phyloP scores from a whole-genome alignment of 2,888 invertebrate species.

The Tiliacea aurago region DNA sequence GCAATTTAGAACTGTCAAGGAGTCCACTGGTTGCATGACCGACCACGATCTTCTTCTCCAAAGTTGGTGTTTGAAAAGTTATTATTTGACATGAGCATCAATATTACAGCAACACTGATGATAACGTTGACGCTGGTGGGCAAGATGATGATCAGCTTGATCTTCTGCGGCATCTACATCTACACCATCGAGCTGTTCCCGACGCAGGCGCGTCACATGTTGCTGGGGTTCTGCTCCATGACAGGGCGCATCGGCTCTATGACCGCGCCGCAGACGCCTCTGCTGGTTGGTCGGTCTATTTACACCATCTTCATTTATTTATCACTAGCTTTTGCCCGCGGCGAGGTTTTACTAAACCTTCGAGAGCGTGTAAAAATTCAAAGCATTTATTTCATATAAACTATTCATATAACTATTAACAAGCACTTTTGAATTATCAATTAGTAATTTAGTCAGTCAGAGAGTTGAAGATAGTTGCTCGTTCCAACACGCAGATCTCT shows the following conservation, averaged over 20 bases:
- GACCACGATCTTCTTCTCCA: neutral
- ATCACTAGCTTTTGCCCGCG: neutral
- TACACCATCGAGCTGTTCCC: conserved; percentile 92
- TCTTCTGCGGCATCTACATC: conserved; percentile 91
- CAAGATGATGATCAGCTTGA: conserved; percentile 91
- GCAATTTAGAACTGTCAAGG: too few species aligned
- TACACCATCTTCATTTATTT: neutral
- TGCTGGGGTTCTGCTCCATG: conserved; percentile 91
- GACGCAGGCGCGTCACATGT: conserved; percentile 89
- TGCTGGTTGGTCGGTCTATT: conserved; percentile 82
- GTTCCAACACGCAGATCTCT: neutral
- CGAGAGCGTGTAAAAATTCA: neutral
- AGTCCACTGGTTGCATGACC: too few species aligned
- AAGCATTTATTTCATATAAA: neutral
- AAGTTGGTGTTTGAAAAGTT: neutral
- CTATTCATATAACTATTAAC: too few species aligned
- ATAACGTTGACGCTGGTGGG: conserved; percentile 81
- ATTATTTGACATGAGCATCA: neutral
- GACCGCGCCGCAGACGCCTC: conserved; percentile 91
- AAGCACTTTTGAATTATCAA: neutral
- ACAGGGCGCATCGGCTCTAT: conserved; percentile 91
- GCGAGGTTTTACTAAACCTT: neutral
- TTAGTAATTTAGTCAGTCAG: neutral
- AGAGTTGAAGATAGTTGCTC: neutral
- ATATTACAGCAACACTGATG: conserved; percentile 31